These are phyloP conservation scores for Invenusta paracnida DNA, from an alignment of 2,888 invertebrate genomes.

Conservation along the genomic window DNA sequence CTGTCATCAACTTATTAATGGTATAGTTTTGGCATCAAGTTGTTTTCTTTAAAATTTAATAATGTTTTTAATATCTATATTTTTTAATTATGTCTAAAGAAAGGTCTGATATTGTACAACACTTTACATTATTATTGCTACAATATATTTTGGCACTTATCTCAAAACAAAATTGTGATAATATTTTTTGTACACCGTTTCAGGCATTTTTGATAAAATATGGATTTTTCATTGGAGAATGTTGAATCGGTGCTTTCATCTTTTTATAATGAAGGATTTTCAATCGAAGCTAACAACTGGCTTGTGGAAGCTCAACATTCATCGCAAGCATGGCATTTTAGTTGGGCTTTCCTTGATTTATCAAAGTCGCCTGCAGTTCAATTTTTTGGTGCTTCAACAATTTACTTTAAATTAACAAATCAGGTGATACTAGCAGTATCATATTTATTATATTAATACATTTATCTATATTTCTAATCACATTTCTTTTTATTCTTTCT, in stretches of 20 bases:
- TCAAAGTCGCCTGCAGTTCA: conserved; percentile 44
- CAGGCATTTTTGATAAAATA: neutral
- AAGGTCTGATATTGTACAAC: too few species aligned
- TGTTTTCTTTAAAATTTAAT: too few species aligned
- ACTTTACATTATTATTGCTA: too few species aligned
- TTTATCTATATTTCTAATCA: neutral
- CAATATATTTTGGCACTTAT: too few species aligned
- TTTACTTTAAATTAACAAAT: conserved; percentile 44
- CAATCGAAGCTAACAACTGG: conserved; percentile 42
- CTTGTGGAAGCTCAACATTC: conserved; percentile 44
- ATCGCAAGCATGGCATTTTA: conserved; percentile 43
- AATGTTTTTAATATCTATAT: too few species aligned
- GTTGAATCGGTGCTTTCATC: conserved; percentile 29
- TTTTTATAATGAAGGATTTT: conserved; percentile 32
- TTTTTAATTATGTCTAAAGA: too few species aligned
- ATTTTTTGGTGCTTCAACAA: conserved; percentile 45
- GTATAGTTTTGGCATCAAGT: too few species aligned
- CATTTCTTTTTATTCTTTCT: neutral
- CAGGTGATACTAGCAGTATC: too few species aligned
- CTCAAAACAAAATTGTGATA: too few species aligned
- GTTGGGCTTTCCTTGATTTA: conserved; percentile 42
- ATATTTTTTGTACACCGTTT: too few species aligned
- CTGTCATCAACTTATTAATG: too few species aligned
- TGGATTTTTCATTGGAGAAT: conserved; percentile 30
- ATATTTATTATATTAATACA: too few species aligned